A percentile compares a stretch with the other conserved stretches of the same genome.
phyloP scores from a whole-genome alignment of 2,113 vertebrate species.

The Plecotus auritus region DNA sequence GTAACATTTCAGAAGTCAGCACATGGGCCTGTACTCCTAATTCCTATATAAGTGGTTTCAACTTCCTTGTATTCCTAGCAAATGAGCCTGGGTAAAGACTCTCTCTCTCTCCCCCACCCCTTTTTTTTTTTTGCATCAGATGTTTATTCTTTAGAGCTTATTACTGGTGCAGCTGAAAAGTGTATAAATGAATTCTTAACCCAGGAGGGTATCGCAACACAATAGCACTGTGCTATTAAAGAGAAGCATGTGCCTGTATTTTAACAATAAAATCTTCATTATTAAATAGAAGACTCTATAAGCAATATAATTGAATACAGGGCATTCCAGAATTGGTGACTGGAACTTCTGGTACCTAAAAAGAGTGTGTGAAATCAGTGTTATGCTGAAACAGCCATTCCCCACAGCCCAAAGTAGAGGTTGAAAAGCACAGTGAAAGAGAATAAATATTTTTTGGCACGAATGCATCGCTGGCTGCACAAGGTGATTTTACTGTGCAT shows the following conservation, averaged over 20 bases:
- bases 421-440: conserved; percentile 68
- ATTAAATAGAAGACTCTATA: conserved; percentile 53
- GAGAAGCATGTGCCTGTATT: conserved; percentile 44
- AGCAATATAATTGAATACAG: conserved; percentile 70
- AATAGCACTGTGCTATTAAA: conserved; percentile 54
- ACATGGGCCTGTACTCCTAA: accelerated
- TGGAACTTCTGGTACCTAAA: conserved; percentile 59
- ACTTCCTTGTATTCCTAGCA: neutral
- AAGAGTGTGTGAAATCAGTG: conserved; percentile 52
- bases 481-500: conserved; percentile 80
- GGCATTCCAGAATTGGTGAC: conserved; percentile 72
- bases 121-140: neutral
- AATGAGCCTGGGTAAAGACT: neutral
- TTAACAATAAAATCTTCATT: conserved; percentile 59
- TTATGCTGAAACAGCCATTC: conserved; percentile 72
- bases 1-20: neutral
- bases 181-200: conserved; percentile 59
- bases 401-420: conserved; percentile 67
- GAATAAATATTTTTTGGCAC: conserved; percentile 77
- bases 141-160: neutral
- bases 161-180: conserved; percentile 24
- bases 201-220: conserved; percentile 19
- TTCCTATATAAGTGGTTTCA: neutral
- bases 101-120: neutral
- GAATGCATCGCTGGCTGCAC: conserved; percentile 73